Evolutionary conservation across 1,140 invertebrate species (phyloP), one percentile per base, ranked within the genome.

Genomic region (Drosophila punjabiensis): DNA sequence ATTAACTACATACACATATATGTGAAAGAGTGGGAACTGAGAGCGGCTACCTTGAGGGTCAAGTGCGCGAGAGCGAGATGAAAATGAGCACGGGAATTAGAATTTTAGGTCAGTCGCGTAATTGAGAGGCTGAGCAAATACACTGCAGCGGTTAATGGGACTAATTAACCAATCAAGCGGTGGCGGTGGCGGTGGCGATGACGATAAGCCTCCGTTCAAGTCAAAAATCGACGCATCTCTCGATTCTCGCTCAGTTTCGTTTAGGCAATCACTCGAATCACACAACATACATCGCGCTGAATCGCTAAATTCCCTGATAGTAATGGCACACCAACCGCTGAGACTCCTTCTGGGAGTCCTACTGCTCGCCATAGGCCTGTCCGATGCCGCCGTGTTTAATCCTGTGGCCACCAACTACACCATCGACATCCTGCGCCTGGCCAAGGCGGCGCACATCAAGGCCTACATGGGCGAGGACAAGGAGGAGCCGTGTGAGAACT

Each of bases 401-500:
- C 79, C 87, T 73, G 64, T 55, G 20, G 67, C 67, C 48, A 63
- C 79, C 64, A 87, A 92, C 68, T 92, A 92, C 32, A 90, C 82
- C n/a, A 81, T 32, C 30, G 91, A 91, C 11, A 77, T 92, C 24
- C 52, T 92, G 50, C 91, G 91, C 16, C 75, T 91, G 39, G 91
- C 91, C 41, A 93, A 92, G 62, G 82, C 92, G 1, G 94, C 95
- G 45, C 95, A 96, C 76, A 97, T 97, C 95, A 94, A 94, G 71
- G 95, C 95, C 68, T 96, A 96, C 82, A 97, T 98, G 96, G 96
- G 97, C 81, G 93, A 92, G 8, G 94, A 92, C 8, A 95, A 95
- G 0, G 95, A 98, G 91, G 18, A 66, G 41, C 97, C 98, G 0
- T 99, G 98, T 93, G 93, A 96, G 3, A 97, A 99, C 93, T 99